A percentile compares a stretch with the other conserved stretches of the same genome.
Evolutionary conservation across 2,888 invertebrate species (phyloP).

Genomic region (Torymus auratus): DNA sequence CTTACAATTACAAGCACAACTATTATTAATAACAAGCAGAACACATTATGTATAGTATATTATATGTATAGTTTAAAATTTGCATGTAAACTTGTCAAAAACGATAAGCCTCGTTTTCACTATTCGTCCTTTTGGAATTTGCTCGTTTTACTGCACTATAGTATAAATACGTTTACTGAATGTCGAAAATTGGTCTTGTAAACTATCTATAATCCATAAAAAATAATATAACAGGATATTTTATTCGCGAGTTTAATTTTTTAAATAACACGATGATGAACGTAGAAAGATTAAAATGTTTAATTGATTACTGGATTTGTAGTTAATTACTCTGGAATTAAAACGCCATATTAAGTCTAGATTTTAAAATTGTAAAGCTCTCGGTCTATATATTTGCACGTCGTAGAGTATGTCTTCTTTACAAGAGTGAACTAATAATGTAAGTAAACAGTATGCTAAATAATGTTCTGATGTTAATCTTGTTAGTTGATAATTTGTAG

Average conservation of each 20-base stretch:
- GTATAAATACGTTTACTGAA: constrained; percentile 6
- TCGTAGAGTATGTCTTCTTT: no score
- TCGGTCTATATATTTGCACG: not conserved
- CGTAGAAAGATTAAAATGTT: no score
- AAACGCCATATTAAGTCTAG: constrained; percentile 32
- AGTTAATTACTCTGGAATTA: constrained; percentile 12
- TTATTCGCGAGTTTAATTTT: constrained; percentile 9
- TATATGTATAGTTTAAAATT: constrained; percentile 27
- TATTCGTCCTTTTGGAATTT: constrained; percentile 25
- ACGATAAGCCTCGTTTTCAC: constrained; percentile 7
- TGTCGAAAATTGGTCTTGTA: not conserved
- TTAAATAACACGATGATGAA: no score
- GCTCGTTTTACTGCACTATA: not conserved
- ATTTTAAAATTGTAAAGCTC: constrained; percentile 20
- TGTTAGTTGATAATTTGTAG: constrained; percentile 5
- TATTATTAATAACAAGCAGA: constrained; percentile 26
- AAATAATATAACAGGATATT: constrained; percentile 10
- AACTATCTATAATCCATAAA: constrained; percentile 17
- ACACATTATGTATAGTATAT: not conserved
- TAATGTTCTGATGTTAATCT: constrained; percentile 8
- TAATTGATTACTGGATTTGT: no score
- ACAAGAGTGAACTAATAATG: not conserved
- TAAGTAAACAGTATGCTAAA: not conserved
- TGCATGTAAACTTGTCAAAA: constrained; percentile 39
- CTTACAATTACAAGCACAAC: constrained; percentile 27